These are phyloP conservation scores for Ceriagrion tenellum DNA, from an alignment of 2,888 invertebrate genomes.

Conservation along the genomic window DNA sequence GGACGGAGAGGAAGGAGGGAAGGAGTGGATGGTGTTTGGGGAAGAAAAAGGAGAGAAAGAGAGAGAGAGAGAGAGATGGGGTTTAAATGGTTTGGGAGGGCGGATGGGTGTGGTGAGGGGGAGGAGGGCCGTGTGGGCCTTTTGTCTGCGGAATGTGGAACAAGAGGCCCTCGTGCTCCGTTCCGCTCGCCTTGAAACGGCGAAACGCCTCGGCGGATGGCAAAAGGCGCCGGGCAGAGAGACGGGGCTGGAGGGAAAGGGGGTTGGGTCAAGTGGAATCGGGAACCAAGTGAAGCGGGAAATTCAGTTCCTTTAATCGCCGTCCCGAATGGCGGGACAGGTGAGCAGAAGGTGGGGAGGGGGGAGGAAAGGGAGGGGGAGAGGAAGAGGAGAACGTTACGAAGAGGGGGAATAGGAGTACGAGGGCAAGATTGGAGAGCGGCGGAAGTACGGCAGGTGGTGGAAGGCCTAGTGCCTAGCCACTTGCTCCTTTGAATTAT, in stretches of 20 bases:
- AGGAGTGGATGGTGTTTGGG: not conserved
- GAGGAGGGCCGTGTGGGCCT: not conserved
- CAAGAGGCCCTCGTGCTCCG: constrained; percentile 38
- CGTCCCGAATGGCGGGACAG: not conserved
- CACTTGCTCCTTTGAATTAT: not conserved
- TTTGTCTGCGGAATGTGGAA: constrained; percentile 51
- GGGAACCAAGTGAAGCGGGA: constrained; percentile 27
- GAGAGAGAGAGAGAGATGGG: not conserved
- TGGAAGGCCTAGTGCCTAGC: too few species aligned
- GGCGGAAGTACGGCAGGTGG: too few species aligned
- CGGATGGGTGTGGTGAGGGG: not conserved
- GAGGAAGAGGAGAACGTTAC: too few species aligned
- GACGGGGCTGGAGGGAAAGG: not conserved
- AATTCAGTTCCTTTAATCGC: constrained; percentile 22
- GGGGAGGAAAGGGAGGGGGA: too few species aligned
- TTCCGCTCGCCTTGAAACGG: constrained; percentile 33
- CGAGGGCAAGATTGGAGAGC: too few species aligned
- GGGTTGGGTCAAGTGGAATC: constrained; percentile 48
- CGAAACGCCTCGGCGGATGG: constrained; percentile 34
- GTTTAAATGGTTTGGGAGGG: not conserved
- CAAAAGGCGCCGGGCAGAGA: not conserved
- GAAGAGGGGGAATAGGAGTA: too few species aligned
- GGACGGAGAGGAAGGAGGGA: not conserved
- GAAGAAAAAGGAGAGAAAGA: not conserved
- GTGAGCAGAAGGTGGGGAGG: not conserved